A percentile compares a stretch with the other conserved stretches of the same genome.
Conservation (phyloP, 2,888 invertebrate genomes). For the Zelleria hepariella region DNA sequence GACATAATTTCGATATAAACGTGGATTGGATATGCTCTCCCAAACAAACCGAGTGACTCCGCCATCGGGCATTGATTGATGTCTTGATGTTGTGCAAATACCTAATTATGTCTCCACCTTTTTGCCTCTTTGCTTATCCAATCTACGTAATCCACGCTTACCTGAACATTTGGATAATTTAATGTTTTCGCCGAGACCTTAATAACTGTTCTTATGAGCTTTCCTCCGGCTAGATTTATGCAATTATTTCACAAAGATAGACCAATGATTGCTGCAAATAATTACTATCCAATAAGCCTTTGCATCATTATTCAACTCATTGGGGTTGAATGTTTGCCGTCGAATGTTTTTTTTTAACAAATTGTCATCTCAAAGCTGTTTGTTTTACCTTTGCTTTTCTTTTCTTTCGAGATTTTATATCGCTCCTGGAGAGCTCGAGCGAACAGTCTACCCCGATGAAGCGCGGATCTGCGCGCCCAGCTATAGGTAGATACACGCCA, state of each 20-base stretch:
- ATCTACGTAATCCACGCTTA: constrained; percentile 4
- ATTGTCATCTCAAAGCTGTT: constrained; percentile 15
- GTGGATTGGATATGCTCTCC: constrained; percentile 36
- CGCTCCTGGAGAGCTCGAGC: constrained; percentile 65
- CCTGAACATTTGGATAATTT: background rate
- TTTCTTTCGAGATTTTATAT: constrained; percentile 71
- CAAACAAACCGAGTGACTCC: constrained; percentile 37
- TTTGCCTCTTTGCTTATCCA: constrained; percentile 35
- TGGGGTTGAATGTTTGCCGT: constrained; percentile 5
- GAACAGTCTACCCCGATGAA: constrained; percentile 67
- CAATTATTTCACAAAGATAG: background rate
- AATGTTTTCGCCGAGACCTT: no score
- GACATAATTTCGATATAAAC: constrained; percentile 32
- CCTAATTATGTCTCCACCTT: constrained; percentile 40
- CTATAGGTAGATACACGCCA: constrained; percentile 40
- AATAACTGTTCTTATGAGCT: no score
- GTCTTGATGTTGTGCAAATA: constrained; percentile 22
- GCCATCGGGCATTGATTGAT: constrained; percentile 38
- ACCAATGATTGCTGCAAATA: background rate
- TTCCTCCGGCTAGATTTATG: no score
- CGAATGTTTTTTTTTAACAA: background rate
- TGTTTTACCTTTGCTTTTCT: constrained; percentile 62
- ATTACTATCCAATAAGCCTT: constrained; percentile 16
- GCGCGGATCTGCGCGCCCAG: constrained; percentile 65
- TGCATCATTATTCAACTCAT: background rate